These are phyloP conservation scores for Myodes glareolus DNA, from an alignment of 2,113 vertebrate genomes.

Conservation along the genomic window DNA sequence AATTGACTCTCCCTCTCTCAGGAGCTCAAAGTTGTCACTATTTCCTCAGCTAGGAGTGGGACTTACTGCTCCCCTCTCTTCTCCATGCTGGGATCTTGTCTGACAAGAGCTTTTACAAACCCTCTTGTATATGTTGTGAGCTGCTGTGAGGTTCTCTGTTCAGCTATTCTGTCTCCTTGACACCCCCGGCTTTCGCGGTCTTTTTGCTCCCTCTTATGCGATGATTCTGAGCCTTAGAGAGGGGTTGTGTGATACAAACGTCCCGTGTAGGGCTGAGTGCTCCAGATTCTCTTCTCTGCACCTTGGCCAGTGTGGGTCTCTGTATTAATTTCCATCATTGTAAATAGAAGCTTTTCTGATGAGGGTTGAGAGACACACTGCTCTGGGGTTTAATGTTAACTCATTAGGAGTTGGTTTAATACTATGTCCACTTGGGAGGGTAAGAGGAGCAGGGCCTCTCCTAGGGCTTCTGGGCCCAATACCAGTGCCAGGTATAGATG, in stretches of 20 bases:
- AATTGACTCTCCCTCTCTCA: not conserved
- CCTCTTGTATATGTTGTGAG: not conserved
- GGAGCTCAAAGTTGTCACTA: not conserved
- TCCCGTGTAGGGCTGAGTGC: not conserved
- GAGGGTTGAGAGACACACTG: not conserved
- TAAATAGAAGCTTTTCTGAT: not conserved
- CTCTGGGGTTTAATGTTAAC: not conserved
- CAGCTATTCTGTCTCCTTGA: not conserved
- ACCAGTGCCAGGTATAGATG: not conserved
- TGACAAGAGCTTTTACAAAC: not conserved
- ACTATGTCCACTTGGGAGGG: not conserved
- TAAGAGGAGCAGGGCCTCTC: not conserved
- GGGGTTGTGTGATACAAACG: too few species aligned
- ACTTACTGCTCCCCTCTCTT: not conserved
- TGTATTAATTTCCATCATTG: not conserved
- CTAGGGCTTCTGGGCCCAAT: not conserved
- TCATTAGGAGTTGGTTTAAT: not conserved
- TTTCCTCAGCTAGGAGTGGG: not conserved
- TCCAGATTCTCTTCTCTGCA: not conserved
- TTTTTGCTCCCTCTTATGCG: not conserved
- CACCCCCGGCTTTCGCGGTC: not conserved
- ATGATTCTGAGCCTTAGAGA: not conserved
- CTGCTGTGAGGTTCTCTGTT: not conserved
- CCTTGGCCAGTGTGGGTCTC: not conserved
- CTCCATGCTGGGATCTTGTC: not conserved